Base-by-base conservation (phyloP, 2,113 vertebrate genomes). In the Phylloscopus whistleri region DNA sequence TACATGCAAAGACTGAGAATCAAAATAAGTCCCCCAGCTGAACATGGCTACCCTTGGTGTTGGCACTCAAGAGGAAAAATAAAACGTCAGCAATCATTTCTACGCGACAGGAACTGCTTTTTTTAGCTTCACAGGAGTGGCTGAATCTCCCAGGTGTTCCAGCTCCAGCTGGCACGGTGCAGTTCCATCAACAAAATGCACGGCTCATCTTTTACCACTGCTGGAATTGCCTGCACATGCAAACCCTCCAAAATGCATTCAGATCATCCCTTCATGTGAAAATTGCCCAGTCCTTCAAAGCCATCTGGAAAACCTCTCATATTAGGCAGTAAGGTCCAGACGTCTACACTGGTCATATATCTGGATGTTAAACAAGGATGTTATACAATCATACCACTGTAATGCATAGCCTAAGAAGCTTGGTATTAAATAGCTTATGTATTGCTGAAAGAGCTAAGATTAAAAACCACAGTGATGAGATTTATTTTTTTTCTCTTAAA, bases 151-250 rank as follows among this genome's bases (percentile, higher is more conserved):
- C 55, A 77, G 39, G 59, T 76, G n/a, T 43, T 69, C 62, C 49
- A 87, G 4, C 14, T 82, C n/a, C 4, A 8, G 33, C 43, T 75
- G 77, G 43, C 56, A 64, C 0, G 0, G n/a, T 56, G 33, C 68
- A 87, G 51, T 41, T 76, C 49, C 89, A 87, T 8, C 75, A 62
- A 33, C 18, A 79, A 91, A 91, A 74, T 17, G n/a, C 7, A 1
- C 2, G 14, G 74, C 37, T 90, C 64, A 16, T 46, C 67, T 66
- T 69, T 39, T 49, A 69, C 21, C 55, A 66, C 59, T 85, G 53
- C 28, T 7, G 62, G 55, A 74, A 80, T 1, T 9, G 20, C 51
- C 82, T 59, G 39, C 60, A 83, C 26, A 22, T 1, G 3, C 18
- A 80, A 93, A 73, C 55, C 24, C 76, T 88, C 39, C 52, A 90